Evolutionary conservation across 35 echinoderm and acorn worm genomes (phyloP).

Genomic region (Heliocidaris tuberculata): DNA sequence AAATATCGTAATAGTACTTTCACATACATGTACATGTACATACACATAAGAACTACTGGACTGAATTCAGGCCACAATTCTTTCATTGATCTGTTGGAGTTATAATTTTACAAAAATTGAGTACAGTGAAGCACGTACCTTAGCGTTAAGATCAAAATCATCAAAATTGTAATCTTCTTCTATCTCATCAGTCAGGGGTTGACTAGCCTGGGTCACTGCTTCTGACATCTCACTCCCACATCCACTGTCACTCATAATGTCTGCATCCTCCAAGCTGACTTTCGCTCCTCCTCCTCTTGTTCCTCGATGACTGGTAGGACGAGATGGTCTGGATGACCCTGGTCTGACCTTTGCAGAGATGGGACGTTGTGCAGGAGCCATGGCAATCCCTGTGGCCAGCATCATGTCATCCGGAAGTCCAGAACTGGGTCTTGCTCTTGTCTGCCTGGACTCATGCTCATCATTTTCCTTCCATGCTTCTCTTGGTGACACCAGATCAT

Average conservation of each 20-base stretch:
- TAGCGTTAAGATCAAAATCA: neutral
- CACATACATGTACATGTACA: too few species aligned
- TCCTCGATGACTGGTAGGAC: neutral
- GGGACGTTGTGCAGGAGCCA: neutral
- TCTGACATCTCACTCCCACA: slow-evolving; percentile 51
- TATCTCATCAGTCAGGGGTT: slow-evolving; percentile 14
- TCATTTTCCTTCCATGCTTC: neutral
- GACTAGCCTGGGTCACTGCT: neutral
- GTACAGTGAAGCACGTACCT: neutral
- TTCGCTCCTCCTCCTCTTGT: neutral
- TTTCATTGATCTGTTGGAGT: neutral
- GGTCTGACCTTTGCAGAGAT: neutral
- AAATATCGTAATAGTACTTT: too few species aligned
- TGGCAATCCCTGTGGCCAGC: slow-evolving; percentile 11
- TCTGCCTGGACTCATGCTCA: neutral
- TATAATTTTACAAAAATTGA: neutral
- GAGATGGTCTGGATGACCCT: neutral
- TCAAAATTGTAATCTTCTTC: neutral
- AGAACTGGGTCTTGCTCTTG: neutral
- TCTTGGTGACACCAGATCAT: neutral
- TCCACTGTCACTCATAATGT: slow-evolving; percentile 48
- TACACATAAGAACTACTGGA: neutral
- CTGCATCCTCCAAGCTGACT: neutral
- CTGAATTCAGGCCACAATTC: neutral
- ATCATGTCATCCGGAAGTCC: slow-evolving; percentile 3